Percentiles rank a stretch among this genome's conserved stretches.
These are phyloP conservation scores for Pipistrellus pygmaeus DNA, from an alignment of 2,797 vertebrate species.

Conservation along the genomic window DNA sequence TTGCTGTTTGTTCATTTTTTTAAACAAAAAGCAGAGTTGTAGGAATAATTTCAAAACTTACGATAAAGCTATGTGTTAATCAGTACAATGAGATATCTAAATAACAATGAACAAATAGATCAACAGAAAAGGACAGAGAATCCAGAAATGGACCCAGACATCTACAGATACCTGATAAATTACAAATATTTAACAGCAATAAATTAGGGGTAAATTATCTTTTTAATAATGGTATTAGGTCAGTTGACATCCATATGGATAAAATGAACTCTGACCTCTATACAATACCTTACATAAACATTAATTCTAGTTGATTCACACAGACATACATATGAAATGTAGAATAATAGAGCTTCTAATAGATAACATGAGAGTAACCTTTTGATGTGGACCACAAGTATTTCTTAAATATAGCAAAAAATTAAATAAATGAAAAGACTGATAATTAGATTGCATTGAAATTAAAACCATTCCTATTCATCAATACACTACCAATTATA, in stretches of 20 bases:
- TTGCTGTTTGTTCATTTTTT: neutral
- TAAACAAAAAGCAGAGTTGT: neutral
- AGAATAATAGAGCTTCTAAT: neutral
- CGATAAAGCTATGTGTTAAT: neutral
- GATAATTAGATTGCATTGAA: constrained; percentile 31
- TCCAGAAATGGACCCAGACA: neutral
- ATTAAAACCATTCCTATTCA: constrained; percentile 14
- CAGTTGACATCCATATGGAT: neutral
- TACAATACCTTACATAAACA: neutral
- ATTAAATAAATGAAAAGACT: neutral
- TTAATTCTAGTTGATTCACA: neutral
- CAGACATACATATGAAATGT: neutral
- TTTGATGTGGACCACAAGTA: neutral
- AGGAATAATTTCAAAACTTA: neutral
- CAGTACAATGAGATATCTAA: neutral
- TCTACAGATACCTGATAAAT: neutral
- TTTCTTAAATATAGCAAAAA: constrained; percentile 11
- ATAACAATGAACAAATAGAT: neutral
- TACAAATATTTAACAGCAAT: neutral
- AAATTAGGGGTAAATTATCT: neutral
- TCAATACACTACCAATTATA: neutral
- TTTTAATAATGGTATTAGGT: neutral
- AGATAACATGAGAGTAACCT: neutral
- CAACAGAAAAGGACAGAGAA: neutral
- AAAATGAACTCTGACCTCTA: constrained; percentile 15